These are phyloP conservation scores for Nicator chloris DNA, from an alignment of 2,113 vertebrate genomes.

Conservation along the genomic window DNA sequence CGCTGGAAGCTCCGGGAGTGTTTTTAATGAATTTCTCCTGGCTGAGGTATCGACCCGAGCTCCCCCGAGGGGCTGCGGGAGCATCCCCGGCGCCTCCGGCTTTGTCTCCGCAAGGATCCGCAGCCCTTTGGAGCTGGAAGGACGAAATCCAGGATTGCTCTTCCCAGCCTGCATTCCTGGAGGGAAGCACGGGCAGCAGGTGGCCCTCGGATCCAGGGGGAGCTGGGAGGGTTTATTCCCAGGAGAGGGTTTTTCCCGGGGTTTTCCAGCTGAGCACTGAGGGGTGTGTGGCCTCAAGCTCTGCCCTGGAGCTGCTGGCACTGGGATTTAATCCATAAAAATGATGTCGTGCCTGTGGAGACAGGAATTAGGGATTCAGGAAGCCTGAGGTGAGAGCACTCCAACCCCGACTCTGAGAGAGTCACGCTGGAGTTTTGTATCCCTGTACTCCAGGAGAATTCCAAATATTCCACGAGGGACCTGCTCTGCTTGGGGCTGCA, in stretches of 20 bases:
- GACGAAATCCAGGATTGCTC: not conserved
- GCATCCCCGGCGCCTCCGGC: not conserved
- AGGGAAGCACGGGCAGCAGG: not conserved
- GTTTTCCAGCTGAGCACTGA: not conserved
- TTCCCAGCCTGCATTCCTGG: not conserved
- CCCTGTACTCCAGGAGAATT: not conserved
- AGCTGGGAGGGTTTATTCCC: not conserved
- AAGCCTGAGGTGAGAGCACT: not conserved
- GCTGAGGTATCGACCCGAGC: not conserved
- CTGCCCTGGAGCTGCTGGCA: not conserved
- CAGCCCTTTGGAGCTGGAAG: rapidly evolving
- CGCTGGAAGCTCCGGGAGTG: not conserved
- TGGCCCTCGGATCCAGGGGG: too few relatives aligned
- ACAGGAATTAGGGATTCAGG: not conserved
- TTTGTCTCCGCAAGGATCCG: not conserved
- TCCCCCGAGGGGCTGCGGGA: not conserved
- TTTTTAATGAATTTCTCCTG: not conserved
- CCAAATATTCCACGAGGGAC: rapidly evolving
- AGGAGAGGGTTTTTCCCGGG: rapidly evolving
- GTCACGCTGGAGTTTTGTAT: not conserved
- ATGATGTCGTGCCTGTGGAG: not conserved
- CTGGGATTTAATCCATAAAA: not conserved
- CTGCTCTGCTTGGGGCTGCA: not conserved
- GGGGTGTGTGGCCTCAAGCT: not conserved
- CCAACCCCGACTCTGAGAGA: not conserved